Base-by-base conservation (phyloP, 2,888 invertebrate genomes). In the Cantharis rufa region DNA sequence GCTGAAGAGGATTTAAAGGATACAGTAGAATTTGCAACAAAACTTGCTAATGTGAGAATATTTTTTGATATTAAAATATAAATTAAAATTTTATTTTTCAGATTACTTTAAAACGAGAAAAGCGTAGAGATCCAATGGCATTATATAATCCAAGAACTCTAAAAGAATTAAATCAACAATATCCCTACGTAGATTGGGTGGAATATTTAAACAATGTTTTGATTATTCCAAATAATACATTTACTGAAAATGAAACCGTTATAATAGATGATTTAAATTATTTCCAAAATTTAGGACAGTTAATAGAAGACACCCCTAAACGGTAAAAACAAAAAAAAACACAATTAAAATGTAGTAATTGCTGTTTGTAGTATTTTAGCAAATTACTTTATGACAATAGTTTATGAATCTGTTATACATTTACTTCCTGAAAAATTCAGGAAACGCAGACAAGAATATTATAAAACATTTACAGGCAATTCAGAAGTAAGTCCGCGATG, bases 61-160 rank as follows among this genome's bases (percentile, higher is more conserved):
- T 9, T 24, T 24, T 9, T 1, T 1, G 24, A 9, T 24, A 7
- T 24, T 24, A 24, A 7, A 24, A 24, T 24, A 24, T 24, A 24
- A 24, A 24, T 1, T 24, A 24, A 24, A 15, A 48, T 48, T 48
- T n/a, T 48, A 7, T 9, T 48, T 48, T 4, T 7, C 21, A 66
- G 64, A 66, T 66, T 24, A 66, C 64, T 21, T 66, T 66, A 66
- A 13, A 18, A 16, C 21, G 16, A 66, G 73, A 73, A 73, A 61
- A 15, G 1, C 69, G 48, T n/a, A 61, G 98, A 80, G 97, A 98
- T 86, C 95, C 96, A 10, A 94, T 95, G 7, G 93, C 93, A 81
- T 90, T 98, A n/a, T 98, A 98, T 89, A 97, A 98, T 84, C 95
- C 96, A 10, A 96, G 96, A 93, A 94, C 94, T 0, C 89, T 98